Evolutionary conservation across 2,797 vertebrate genomes (phyloP), one percentile per base, ranked within the genome.

Genomic region (Calcarius lapponicus): DNA sequence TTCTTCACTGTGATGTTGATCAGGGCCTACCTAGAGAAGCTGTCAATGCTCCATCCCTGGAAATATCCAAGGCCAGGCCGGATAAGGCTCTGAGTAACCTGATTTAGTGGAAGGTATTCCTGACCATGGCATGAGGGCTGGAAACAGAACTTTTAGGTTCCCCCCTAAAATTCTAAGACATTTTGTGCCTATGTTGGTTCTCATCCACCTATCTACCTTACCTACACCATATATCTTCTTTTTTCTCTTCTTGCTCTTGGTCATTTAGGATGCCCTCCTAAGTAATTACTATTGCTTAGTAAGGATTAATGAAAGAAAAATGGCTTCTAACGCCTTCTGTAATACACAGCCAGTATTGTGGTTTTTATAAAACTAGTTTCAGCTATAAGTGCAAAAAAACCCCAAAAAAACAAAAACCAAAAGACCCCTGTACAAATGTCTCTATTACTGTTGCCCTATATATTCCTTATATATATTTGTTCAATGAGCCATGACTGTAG

Each of bases 321-420:
- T 14, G 3, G 1, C 2, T 50, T 80, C 16, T 56, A 60, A 48
- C 1, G 3, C 1, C 6, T 66, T 54, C n/a, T 79, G 31, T 5
- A 80, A 86, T 72, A 64, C 19, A 13, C 3, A 34, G 10, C 1
- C 6, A 60, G 25, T 9, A 34, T 24, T 43, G 9, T 67, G n/a
- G 0, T 22, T 76, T 57, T 69, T 64, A 21, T 12, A 22, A 67
- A 90, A 62, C 15, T 36, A 48, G 6, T 79, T 85, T 67, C 36
- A 69, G 9, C 36, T 73, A 67, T 12, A 90, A 78, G 51, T 22
- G 9, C 4, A 67, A 54, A 79, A 79, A 54, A 40, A 26, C 1
- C 8, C 9, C 36, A 8, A 8, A 12, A 24, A 25, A 65, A 15
- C 22, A 16, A 18, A 50, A 26, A 6, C 8, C 26, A 26, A 50